Evolutionary conservation across 2,113 vertebrate genomes (phyloP), one percentile per base, ranked within the genome.

Genomic region (Charadrius vociferus): DNA sequence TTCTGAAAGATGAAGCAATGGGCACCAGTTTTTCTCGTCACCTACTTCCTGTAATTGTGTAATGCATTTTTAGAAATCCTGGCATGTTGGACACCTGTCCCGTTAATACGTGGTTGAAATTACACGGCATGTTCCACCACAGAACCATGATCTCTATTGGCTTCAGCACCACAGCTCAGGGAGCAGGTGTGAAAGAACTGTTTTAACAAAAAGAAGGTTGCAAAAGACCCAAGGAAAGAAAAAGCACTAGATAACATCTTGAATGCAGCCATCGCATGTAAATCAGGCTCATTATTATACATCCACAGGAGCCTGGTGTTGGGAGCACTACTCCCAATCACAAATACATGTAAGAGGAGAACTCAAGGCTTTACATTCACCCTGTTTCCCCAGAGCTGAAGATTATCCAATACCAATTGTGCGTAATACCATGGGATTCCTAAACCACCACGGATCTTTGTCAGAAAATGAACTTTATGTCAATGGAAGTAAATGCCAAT

Each of bases 171-270:
- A 67, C 78, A 58, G 43, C 27, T 72, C 50, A 58, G 50, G 36
- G 9, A 86, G 55, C 36, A 53, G 0, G 0, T 5, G 41, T 32
- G 19, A 11, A 80, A 14, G 53, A 90, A 53, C 0, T 49, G 37
- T 39, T 88, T 59, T 45, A 68, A 78, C 26, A 49, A 67, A 63
- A 50, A 19, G 10, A 92, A 68, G 18, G 29, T 13, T 86, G 53
- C 59, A 81, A 78, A 47, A 66, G 29, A 74, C 13, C 22, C 30
- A 63, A 62, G 47, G 9, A 3, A 30, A 55, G 24, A 36, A 58
- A 56, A 85, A 66, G 5, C 12, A n/a, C 13, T 24, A 63, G 22
- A 23, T 36, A 74, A 59, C 47, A 86, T 16, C 43, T 72, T 47
- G 73, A 63, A 68, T 32, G 53, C 13, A 95, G 56, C 8, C 27